Evolutionary conservation across 2,113 vertebrate species (phyloP), one percentile per base, ranked within the genome.

Genomic region (Greenwoodochromis staneri): DNA sequence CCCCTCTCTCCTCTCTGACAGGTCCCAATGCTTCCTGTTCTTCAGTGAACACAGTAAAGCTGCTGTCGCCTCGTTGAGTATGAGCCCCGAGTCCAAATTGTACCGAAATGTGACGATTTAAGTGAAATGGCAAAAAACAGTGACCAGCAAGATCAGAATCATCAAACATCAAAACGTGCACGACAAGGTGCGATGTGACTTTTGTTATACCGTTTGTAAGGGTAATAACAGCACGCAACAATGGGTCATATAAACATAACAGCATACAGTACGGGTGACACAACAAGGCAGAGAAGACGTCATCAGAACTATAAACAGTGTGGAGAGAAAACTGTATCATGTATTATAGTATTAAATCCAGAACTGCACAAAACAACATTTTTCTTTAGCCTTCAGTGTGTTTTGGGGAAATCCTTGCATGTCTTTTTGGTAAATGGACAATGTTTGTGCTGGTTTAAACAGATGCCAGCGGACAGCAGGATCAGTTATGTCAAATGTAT

Each of bases 391-490:
- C 5, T 0, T 61, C 29, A 16, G 14, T 61, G 27, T 2, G 8
- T 61, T 61, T 61, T 6, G 57, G 57, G 27, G 27, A 3, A 61
- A 4, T 10, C 57, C 27, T 61, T 1, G 16, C 57, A 19, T 4
- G 16, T 61, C 29, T 10, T 0, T 31, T 31, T 61, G 16, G 29
- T 61, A 61, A 59, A 29, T 16, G 21, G 0, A 59, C 13, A 16
- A 6, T 59, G 27, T 29, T 59, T 2, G 27, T 59, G 55, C 1
- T 31, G 55, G 27, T 59, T 16, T 59, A 27, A 57, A 1, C 54
- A 27, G 54, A 59, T 0, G 27, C 0, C 55, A 31, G 57, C 2
- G 1, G 27, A 17, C 57, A 17, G 27, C 57, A 31, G 57, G 27
- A 17, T 61, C 57, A 6, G 27, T 59, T 59, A 61, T 61, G 1